These are phyloP conservation scores for Thymallus thymallus DNA, from an alignment of 2,113 vertebrate genomes.

Conservation along the genomic window DNA sequence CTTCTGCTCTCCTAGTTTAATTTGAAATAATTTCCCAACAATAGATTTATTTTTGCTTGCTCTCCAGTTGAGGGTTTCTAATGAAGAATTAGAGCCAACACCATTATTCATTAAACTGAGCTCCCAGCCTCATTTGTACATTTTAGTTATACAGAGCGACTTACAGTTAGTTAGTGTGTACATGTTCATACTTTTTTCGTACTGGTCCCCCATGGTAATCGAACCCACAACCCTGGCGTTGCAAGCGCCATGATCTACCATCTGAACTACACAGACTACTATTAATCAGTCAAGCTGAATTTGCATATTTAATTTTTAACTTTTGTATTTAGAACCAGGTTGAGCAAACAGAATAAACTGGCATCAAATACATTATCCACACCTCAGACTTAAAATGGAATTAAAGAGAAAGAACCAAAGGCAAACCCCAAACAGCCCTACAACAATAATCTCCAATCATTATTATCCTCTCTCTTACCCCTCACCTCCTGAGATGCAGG, in stretches of 20 bases:
- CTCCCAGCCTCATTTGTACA: no score
- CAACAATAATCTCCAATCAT: slow-evolving; percentile 52
- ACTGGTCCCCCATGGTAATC: no score
- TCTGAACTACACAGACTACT: no score
- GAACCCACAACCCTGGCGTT: no score
- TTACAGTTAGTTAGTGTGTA: no score
- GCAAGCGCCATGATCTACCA: no score
- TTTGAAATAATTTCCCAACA: slow-evolving; percentile 34
- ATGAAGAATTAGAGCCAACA: slow-evolving; percentile 70
- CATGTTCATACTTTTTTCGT: no score
- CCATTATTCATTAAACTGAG: slow-evolving; percentile 67
- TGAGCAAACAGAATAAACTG: slow-evolving; percentile 66
- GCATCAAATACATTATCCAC: slow-evolving; percentile 47
- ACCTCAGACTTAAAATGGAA: slow-evolving; percentile 47
- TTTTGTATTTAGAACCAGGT: slow-evolving; percentile 56
- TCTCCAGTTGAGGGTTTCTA: slow-evolving; percentile 56
- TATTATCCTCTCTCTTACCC: slow-evolving; percentile 58
- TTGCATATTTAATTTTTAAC: slow-evolving; percentile 60
- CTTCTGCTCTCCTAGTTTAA: slow-evolving; percentile 57
- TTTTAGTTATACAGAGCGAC: no score
- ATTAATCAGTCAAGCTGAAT: slow-evolving; percentile 66
- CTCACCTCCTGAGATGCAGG: slow-evolving; percentile 74
- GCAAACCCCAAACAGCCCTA: slow-evolving; percentile 23
- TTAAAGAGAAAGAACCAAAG: slow-evolving; percentile 60
- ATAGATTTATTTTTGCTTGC: slow-evolving; percentile 52